These are phyloP conservation scores for Sebastes elongatus DNA, from an alignment of 2,797 vertebrate species.

Conservation along the genomic window DNA sequence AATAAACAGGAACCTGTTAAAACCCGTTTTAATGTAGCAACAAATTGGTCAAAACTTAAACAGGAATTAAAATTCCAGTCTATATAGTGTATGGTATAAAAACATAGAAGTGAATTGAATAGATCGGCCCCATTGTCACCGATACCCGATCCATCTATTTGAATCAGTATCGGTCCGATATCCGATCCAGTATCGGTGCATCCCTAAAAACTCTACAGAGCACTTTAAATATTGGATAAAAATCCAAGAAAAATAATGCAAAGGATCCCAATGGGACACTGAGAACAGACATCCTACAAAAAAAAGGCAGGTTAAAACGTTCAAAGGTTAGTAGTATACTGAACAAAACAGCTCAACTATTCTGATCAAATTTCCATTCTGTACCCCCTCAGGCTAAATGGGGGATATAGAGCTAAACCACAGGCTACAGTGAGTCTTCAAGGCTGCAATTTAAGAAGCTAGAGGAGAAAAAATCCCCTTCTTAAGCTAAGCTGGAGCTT, in stretches of 20 bases:
- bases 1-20: too few species aligned
- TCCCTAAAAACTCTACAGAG: too few species aligned
- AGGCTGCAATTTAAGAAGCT: constrained; percentile 50
- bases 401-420: constrained; percentile 42
- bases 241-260: not conserved
- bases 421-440: constrained; percentile 32
- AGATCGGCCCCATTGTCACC: too few species aligned
- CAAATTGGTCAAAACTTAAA: too few species aligned
- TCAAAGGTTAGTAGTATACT: constrained; percentile 14
- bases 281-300: not conserved
- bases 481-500: constrained; percentile 26
- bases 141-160: too few species aligned
- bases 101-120: too few species aligned
- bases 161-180: too few species aligned
- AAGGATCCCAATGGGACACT: not conserved
- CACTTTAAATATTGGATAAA: constrained; percentile 6
- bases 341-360: constrained; percentile 21
- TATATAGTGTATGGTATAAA: too few species aligned
- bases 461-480: constrained; percentile 31
- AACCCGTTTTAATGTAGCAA: too few species aligned
- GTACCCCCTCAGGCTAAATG: constrained; percentile 33
- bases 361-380: constrained; percentile 36
- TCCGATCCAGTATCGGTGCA: too few species aligned
- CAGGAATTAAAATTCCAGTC: too few species aligned
- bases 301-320: constrained; percentile 14